Evolutionary conservation across 2,888 invertebrate genomes (phyloP), one percentile per base, ranked within the genome.

Genomic region (Teleiodes luculella): DNA sequence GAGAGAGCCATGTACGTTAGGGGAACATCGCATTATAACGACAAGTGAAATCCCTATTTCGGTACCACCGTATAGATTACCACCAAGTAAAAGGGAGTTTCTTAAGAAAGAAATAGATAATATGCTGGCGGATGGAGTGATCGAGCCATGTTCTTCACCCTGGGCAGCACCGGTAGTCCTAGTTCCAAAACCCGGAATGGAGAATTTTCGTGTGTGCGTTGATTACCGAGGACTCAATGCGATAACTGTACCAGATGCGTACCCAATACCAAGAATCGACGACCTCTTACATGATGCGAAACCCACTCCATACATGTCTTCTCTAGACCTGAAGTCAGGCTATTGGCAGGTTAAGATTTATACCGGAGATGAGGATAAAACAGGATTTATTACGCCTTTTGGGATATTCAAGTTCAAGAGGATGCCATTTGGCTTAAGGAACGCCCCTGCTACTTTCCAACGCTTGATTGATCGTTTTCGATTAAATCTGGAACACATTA

Each of bases 81-180:
- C 72, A 10, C 66, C 72, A n/a, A 46, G 56, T 0, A 64, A 63
- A 20, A 59, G 52, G 28, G 54, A 59, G 37, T 50, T 60, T 3
- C 54, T 77, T 6, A 56, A 60, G 18, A 53, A 50, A 31, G 68
- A 77, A 54, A 56, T 78, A 3, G 63, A 66, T 6, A 54, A 62
- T 31, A 70, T 80, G 72, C 46, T 74, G n/a, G 41, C 62, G 3
- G 62, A 70, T 5, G 67, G 58, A 0, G 62, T 80, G 1, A 76
- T 79, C 1, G 72, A 75, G 57, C 65, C 74, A 33, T 57, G 54
- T 8, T 7, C 24, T 14, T 72, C 73, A 1, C 67, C 74, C 0
- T 79, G 73, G 74, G 62, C 74, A 3, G 65, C 76, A 0, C 77
- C 76, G 3, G 73, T 74, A 0, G 72, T 78, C 0, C 54, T 79